phyloP scores from a whole-genome alignment of 1,140 invertebrate genomes.

The Latrodectus geometricus region DNA sequence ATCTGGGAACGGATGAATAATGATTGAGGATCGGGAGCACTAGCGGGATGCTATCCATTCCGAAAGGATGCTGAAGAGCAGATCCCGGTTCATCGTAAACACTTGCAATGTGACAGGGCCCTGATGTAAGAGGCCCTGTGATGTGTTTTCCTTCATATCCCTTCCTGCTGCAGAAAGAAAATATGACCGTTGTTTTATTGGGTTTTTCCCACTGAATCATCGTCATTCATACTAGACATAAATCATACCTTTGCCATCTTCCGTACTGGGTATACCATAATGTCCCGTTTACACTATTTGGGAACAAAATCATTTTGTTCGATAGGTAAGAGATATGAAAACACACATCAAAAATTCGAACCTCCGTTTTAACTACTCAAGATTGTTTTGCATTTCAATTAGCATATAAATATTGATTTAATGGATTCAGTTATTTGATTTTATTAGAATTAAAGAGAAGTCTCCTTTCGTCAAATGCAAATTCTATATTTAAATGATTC shows the following conservation, averaged over 20 bases:
- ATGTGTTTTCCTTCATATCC: conserved; percentile 47
- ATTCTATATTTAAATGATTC: too few species aligned
- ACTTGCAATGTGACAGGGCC: conserved; percentile 42
- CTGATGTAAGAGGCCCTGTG: conserved; percentile 25
- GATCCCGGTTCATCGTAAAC: conserved; percentile 48
- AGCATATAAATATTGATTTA: too few species aligned
- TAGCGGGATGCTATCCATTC: conserved; percentile 41
- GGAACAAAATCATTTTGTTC: neutral
- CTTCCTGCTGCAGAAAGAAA: conserved; percentile 1
- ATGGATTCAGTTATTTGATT: too few species aligned
- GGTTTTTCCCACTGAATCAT: conserved; percentile 19
- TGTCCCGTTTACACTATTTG: neutral
- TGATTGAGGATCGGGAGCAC: conserved; percentile 45
- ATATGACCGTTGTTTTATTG: conserved; percentile 52
- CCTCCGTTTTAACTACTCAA: too few species aligned
- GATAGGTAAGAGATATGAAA: too few species aligned
- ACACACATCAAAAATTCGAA: too few species aligned
- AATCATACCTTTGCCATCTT: neutral
- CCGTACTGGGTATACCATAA: neutral
- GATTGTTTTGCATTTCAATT: too few species aligned
- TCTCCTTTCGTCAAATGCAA: too few species aligned
- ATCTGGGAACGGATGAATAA: conserved; percentile 56
- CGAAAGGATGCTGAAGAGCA: conserved; percentile 14
- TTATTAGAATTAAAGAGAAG: too few species aligned
- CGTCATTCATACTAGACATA: neutral